Base-by-base conservation (phyloP, 2,888 invertebrate species). In the Scaptomyza cyrtandrae region DNA sequence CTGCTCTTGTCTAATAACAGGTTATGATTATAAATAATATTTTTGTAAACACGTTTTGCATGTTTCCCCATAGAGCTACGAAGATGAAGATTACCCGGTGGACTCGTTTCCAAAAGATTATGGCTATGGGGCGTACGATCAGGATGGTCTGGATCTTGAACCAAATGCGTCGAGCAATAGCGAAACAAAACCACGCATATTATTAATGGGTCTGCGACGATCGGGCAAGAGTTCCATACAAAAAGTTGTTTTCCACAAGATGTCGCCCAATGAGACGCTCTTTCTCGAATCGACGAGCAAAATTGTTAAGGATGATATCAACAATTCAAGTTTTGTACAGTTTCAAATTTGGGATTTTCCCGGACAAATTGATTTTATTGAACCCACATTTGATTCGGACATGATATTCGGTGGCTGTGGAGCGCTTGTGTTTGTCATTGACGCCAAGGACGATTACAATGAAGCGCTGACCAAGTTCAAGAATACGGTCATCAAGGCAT, bases 261-360 rank as follows among this genome's bases (percentile, higher is more conserved):
- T 99, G 98, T 98, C 99, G 2, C 99, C 99, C 1, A 99, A 99
- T 93, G 99, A 99, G 93, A 99, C 99, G 0, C 93, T 99, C 58
- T 99, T 99, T 91, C 93, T 99, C 75, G 99, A 99, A 92, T 98
- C 98, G 76, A 99, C 99, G 53, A 98, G 98, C 92, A 98, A 99
- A 94, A 98, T 99, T 81, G 97, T 98, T 3, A 99, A 98, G 93
- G 99, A 99, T 93, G 98, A 99, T 90, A 98, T 99, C 72, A 98
- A 98, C 86, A 98, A 98, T 92, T 94, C 94, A 80, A 92, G 99
- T 88, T 99, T 99, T 94, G 98, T 99, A 54, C 99, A 99, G 92
- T 99, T 99, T 93, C 98, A 99, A 95, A 99, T 99, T 78, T 99
- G 99, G 98, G 99, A 99, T 92, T 98, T 99, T 92, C 99, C 99